phyloP scores from a whole-genome alignment of 2,888 invertebrate genomes.

The Eupithecia insigniata region DNA sequence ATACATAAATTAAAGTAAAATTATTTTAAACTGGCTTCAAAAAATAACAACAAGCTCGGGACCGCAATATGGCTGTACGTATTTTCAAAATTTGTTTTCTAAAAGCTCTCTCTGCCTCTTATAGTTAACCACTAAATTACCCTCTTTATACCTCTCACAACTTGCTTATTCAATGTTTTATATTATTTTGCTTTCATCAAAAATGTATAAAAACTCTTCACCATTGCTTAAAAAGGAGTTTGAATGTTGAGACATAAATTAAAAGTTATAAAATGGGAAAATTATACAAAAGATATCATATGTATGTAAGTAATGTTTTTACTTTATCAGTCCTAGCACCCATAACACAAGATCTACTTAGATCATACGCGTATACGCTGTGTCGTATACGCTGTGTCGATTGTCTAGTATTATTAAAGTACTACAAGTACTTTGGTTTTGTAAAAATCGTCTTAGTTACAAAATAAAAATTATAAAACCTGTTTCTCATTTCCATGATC shows the following conservation, averaged over 20 bases:
- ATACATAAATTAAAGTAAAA: too few species aligned
- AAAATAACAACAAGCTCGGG: neutral
- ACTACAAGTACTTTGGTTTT: too few species aligned
- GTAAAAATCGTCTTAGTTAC: too few species aligned
- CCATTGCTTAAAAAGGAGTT: neutral
- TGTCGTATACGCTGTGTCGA: neutral
- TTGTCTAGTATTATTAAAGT: neutral
- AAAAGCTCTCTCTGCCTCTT: neutral
- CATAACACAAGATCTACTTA: too few species aligned
- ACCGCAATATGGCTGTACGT: neutral
- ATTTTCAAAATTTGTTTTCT: neutral
- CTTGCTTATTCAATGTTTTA: neutral
- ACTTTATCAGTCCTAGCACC: neutral
- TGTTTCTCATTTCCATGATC: too few species aligned
- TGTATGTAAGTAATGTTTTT: too few species aligned
- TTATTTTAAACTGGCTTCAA: neutral
- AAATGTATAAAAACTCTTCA: neutral
- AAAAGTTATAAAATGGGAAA: neutral
- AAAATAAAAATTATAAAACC: too few species aligned
- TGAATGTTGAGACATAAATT: neutral
- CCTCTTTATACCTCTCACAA: neutral
- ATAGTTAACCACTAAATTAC: neutral
- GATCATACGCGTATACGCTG: too few species aligned
- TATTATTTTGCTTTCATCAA: neutral
- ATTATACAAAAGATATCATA: neutral